Evolutionary conservation across 2,888 invertebrate genomes (phyloP), one percentile per base, ranked within the genome.

Genomic region (Chalcis sispes): DNA sequence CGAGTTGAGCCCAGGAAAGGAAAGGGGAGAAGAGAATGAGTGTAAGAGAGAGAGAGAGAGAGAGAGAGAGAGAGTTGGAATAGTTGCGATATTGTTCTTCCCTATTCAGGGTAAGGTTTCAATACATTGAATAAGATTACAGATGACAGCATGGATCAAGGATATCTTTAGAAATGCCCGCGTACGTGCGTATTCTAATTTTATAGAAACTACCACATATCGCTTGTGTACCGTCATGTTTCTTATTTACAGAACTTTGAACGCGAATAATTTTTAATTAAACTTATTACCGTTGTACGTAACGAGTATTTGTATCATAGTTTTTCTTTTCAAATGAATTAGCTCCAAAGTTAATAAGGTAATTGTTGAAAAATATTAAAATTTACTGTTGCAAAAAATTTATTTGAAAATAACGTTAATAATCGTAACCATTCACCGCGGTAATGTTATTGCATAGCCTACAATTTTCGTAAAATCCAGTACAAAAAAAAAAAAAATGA

Each of bases 81-180:
- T 48, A 40, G 40, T 59, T 59, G 65, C 48, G 58, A 73, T 73
- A 73, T 61, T 66, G 66, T 73, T 73, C 72, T 52, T 58, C 58
- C 29, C 65, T 32, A 50, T 66, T 65, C 54, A 66, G 50, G 8
- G 48, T 52, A 32, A 67, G 25, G 42, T 66, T 67, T 73, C 73
- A 61, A 73, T 61, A 61, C 52, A 23, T 0, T 40, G 48, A 72
- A 58, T 50, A 50, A 67, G 67, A 67, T 67, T 61, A 54, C 67
- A 25, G 32, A 59, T 42, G 66, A 73, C 67, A 67, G 66, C 42
- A 4, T 29, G 59, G 42, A 73, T 66, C 72, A 52, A 50, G 58
- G 50, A 59, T 66, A 52, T 59, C 58, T 72, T 66, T 61, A 62
- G 61, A 61, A 67, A 66, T 27, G 32, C 61, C 42, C 46, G 23